Base-by-base conservation (phyloP, 2,888 invertebrate species). In the Gymnosoma rotundatum region DNA sequence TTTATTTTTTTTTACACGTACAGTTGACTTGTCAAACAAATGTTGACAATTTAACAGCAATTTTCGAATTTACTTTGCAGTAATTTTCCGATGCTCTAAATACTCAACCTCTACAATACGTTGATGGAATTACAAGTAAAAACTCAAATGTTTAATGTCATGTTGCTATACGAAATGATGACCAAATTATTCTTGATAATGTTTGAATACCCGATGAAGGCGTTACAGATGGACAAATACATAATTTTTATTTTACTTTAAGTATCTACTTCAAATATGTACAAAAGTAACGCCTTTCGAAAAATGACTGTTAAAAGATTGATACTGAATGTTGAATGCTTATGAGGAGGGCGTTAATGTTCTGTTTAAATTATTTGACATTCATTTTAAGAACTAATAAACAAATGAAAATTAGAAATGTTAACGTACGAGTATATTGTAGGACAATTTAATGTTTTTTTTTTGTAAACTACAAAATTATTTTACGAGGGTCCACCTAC, bases 1-100 rank as follows among this genome's bases (percentile, higher is more conserved):
- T 48, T 42, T 14, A n/a, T 52, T 18, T 67, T 32, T 10, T 25
- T 25, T 50, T 4, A 50, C 18, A 66, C 54, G 38, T 16, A 21
- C 73, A 74, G 64, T 64, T 74, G 74, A 83, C 78, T 70, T 75
- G 60, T 66, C 70, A 75, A 66, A 60, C 54, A 66, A 70, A 75
- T 79, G 25, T 72, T 75, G 69, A 79, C 75, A 72, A 79, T 76
- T 61, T 54, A 25, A 1, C 70, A 79, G 38, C 70, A 75, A 45
- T 67, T 52, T 67, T 50, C 60, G 50, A 52, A 75, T 50, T 64
- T 75, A 48, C 48, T 42, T 69, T 5, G 9, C 7, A 20, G 58
- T 60, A 76, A 48, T 76, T 76, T 60, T 42, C 38, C 38, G 67
- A 52, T 50, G 7, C 61, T 32, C 25, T 32, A 8, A 38, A 42